Conservation (phyloP, 2,113 vertebrate genomes). For the Ochotona curzoniae region DNA sequence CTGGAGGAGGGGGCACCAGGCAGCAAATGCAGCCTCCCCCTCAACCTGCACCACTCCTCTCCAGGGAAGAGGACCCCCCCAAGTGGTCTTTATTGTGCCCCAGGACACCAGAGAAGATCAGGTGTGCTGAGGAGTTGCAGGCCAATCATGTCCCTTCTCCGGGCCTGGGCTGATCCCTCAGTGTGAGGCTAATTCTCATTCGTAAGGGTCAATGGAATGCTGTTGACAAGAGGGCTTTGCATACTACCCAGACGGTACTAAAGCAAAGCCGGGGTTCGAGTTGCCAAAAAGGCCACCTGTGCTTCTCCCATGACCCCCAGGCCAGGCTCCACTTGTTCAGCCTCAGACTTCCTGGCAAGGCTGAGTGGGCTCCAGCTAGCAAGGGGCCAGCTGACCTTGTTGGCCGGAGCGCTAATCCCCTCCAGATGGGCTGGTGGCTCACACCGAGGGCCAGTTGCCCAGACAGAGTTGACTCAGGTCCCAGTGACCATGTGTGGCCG, state of each 20-base stretch:
- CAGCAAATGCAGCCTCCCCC: background rate
- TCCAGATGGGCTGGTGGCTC: slow-evolving; percentile 72
- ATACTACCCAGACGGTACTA: slow-evolving; percentile 13
- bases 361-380: slow-evolving; percentile 48
- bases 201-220: background rate
- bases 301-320: background rate
- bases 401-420: slow-evolving; percentile 72
- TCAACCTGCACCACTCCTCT: background rate
- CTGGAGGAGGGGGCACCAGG: background rate
- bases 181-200: background rate
- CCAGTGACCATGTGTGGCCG: slow-evolving; percentile 46
- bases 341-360: slow-evolving; percentile 62
- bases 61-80: background rate
- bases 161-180: background rate
- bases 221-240: slow-evolving; percentile 1
- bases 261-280: slow-evolving; percentile 33
- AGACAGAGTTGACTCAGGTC: slow-evolving; percentile 12
- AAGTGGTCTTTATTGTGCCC: background rate
- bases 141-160: background rate
- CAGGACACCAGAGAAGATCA: background rate
- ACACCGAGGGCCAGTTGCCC: slow-evolving; percentile 52
- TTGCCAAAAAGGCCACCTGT: slow-evolving; percentile 75
- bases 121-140: background rate
- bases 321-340: slow-evolving; percentile 1
- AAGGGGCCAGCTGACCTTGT: slow-evolving; percentile 67